These are phyloP conservation scores for Tipula helvola DNA, from an alignment of 2,888 invertebrate genomes.

Conservation along the genomic window DNA sequence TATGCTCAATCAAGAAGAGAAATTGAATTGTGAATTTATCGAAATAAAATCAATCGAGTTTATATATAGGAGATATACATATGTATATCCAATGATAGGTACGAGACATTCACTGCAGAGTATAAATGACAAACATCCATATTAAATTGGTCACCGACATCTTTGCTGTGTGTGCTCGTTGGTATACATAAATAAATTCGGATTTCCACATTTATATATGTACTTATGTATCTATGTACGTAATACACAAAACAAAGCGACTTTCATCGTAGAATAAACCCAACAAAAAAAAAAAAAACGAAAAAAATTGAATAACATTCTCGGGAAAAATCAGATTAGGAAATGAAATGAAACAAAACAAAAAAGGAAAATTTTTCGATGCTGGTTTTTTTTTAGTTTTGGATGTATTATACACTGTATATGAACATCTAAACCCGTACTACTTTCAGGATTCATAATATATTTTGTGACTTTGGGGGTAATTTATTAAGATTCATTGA, in stretches of 20 bases:
- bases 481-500: neutral
- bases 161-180: neutral
- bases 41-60: neutral
- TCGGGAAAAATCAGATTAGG: neutral
- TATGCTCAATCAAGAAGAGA: neutral
- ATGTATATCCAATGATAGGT: neutral
- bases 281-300: neutral
- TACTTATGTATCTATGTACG: neutral
- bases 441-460: neutral
- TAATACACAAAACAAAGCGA: neutral
- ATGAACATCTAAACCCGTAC: neutral
- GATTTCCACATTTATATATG: neutral
- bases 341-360: neutral
- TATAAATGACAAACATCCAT: neutral
- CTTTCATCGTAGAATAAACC: neutral
- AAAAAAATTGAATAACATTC: neutral
- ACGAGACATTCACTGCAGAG: neutral
- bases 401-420: neutral
- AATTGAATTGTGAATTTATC: neutral
- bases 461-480: neutral
- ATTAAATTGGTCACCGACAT: neutral
- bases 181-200: neutral
- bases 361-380: neutral
- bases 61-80: neutral
- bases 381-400: neutral